These are phyloP conservation scores for Hestina assimilis DNA, from an alignment of 1,140 invertebrate species.

Conservation along the genomic window DNA sequence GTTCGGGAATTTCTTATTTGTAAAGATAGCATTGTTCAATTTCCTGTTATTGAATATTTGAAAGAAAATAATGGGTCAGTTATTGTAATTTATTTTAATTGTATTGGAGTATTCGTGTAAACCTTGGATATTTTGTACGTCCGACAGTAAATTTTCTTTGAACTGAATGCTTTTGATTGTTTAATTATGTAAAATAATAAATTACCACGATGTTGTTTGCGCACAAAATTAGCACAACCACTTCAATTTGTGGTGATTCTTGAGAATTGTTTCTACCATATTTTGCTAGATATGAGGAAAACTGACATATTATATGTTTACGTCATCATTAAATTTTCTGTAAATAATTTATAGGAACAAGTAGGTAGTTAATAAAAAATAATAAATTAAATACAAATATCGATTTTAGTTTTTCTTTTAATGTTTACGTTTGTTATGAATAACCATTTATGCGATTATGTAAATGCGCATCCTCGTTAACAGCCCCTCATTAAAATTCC, in stretches of 20 bases:
- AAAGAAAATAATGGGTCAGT: no score
- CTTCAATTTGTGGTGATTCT: no score
- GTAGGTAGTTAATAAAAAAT: no score
- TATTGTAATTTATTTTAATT: background rate
- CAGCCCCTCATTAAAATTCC: slow-evolving; percentile 69
- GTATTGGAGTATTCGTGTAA: background rate
- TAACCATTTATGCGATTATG: slow-evolving; percentile 68
- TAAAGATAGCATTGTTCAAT: background rate
- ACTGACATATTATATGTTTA: no score
- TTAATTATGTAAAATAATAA: no score
- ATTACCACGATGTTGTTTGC: no score
- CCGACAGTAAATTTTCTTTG: background rate
- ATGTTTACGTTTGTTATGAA: slow-evolving; percentile 51
- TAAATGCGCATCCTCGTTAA: slow-evolving; percentile 60
- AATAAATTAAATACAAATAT: background rate
- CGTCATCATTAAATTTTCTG: no score
- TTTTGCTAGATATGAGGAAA: no score
- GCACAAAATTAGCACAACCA: no score
- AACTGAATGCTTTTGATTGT: background rate
- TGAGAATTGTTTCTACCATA: no score
- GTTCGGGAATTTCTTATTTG: background rate
- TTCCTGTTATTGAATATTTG: background rate
- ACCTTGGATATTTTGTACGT: background rate
- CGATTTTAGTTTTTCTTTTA: background rate
- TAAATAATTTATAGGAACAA: no score